Base-by-base conservation (phyloP, 2,797 vertebrate genomes). In the Falco peregrinus region DNA sequence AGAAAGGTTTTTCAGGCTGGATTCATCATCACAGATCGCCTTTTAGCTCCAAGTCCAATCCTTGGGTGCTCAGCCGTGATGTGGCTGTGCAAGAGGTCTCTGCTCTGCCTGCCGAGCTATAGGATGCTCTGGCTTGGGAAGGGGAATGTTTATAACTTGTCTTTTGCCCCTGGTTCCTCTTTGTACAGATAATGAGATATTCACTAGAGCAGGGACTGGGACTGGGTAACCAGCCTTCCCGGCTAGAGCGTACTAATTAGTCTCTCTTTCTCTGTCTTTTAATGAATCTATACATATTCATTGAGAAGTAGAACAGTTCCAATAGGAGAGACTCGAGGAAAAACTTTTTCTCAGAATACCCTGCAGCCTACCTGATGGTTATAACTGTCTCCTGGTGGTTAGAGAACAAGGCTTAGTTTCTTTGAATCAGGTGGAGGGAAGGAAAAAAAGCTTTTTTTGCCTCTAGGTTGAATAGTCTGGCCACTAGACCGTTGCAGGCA, bases 251-350 rank as follows among this genome's bases (percentile, higher is more conserved):
- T 85, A 24, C 82, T 95, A 91, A 94, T 96, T 95, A 95, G 78
- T 86, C 48, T 89, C 17, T 91, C 64, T 91, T 57, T 90, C 54
- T 86, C 54, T 77, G 21, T 86, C 82, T 92, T 43, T 82, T 85
- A 93, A 94, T 89, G 84, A 93, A 90, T 90, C 79, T 85, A 79
- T 97, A 80, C 89, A 86, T 96, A 94, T 95, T 96, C 61, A 95
- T 69, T 80, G 84, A 87, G 86, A 92, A 77, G 48, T 56, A 77
- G 84, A 95, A 84, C 86, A 74, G 60, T 56, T 93, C 86, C 78
- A 90, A 71, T 16, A 93, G 60, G 84, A 93, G 78, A 89, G 5
- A 60, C 70, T 89, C n/a, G 67, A 87, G 56, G 45, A 70, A 88
- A 87, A 92, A 69, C 29, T 39, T 28, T 54, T 63, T 63, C 54